Evolutionary conservation across 2,797 vertebrate genomes (phyloP).

Genomic region (Neostethus bicornis): DNA sequence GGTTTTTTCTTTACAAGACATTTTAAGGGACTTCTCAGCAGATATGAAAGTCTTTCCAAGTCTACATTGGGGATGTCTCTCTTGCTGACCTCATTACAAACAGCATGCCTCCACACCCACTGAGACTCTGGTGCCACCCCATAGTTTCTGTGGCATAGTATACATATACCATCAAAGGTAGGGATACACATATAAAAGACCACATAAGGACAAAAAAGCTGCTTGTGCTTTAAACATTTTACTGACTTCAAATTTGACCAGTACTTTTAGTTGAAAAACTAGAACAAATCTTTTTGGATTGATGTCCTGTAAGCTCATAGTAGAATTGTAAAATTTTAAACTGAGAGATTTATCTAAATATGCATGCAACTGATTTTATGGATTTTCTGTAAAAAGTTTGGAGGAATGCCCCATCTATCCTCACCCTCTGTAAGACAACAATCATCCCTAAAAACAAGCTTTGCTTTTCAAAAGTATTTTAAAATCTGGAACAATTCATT

Average conservation of each 20-base stretch:
- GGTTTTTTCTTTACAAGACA: conserved; percentile 38
- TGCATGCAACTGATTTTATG: background rate
- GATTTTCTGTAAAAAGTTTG: background rate
- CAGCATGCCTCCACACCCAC: conserved; percentile 50
- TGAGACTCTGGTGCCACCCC: conserved; percentile 46
- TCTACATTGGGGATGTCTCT: conserved; percentile 34
- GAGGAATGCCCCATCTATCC: too few species aligned
- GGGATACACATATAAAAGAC: conserved; percentile 51
- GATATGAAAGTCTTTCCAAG: conserved; percentile 42
- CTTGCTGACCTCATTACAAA: conserved; percentile 63
- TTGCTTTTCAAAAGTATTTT: too few species aligned
- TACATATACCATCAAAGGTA: conserved; percentile 67
- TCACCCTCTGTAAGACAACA: too few species aligned
- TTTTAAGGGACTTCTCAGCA: conserved; percentile 30
- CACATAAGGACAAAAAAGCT: conserved; percentile 35
- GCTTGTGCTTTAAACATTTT: conserved; percentile 39
- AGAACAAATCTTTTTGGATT: background rate
- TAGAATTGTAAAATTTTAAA: background rate
- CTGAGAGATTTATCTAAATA: background rate
- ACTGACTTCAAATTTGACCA: conserved; percentile 22
- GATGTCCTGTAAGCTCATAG: conserved; percentile 8
- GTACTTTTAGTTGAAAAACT: conserved; percentile 14
- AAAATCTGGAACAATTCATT: too few species aligned
- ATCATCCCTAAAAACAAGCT: too few species aligned
- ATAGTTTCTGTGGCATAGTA: conserved; percentile 40